Evolutionary conservation across 1,140 invertebrate species (phyloP), one percentile per base, ranked within the genome.

Genomic region (Drosophila nebulosa): DNA sequence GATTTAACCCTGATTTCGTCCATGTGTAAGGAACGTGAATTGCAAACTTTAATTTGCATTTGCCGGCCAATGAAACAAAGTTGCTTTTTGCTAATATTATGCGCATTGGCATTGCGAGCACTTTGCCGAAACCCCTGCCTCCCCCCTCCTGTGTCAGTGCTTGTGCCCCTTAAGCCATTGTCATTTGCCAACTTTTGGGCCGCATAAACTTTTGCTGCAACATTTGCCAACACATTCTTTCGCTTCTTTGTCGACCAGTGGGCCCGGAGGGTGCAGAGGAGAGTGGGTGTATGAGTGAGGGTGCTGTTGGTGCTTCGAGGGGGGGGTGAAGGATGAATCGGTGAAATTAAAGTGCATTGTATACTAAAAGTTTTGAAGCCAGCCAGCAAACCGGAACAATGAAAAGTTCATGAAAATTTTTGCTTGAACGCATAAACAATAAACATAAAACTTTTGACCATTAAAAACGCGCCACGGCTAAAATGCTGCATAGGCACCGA

Each of bases 321-420:
- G 14, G 12, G 32, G 27, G 53, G 39, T 58, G 52, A 32, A 32
- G 32, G 50, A 35, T 22, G 4, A 16, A 30, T 51, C 46, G 35
- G 46, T 50, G 57, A 88, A 83, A 88, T 88, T 88, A 83, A 88
- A 88, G 83, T 88, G 83, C 83, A 88, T 88, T 88, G 84, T 88
- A 75, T 78, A 75, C 78, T 68, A 69, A 88, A 88, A 88, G 78
- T 88, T 88, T 84, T 79, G 67, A 16, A 21, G 16, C 39, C 16
- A 64, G 67, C 79, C 78, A 71, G 69, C 83, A 83, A 81, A 88
- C 83, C 84, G 83, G 83, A 88, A 88, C 83, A 88, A 88, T 88
- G 84, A 88, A 88, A 88, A 88, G 83, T 88, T 88, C 83, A 88
- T 88, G 81, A 83, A 88, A 88, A 88, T 88, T 88, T 83, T 83